Evolutionary conservation across 2,113 vertebrate species (phyloP).

Genomic region (Tachysurus fulvidraco): DNA sequence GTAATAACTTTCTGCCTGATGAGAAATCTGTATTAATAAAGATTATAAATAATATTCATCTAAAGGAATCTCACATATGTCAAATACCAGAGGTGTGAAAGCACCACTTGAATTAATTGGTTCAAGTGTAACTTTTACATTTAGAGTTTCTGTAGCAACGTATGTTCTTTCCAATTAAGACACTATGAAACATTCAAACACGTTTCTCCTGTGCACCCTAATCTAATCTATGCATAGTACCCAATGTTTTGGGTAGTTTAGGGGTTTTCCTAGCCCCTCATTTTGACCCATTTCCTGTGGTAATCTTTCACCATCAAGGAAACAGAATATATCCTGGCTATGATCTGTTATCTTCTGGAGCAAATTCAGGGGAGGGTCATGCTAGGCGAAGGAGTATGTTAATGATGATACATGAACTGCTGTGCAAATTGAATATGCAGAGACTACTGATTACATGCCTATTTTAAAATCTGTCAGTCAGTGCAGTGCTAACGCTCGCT

Average conservation of each 20-base stretch:
- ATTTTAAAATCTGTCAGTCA: slow-evolving; percentile 1
- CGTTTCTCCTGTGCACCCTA: background rate
- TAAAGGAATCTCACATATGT: slow-evolving; percentile 24
- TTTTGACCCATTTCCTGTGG: slow-evolving; percentile 57
- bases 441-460: background rate
- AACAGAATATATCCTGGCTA: slow-evolving; percentile 52
- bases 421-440: slow-evolving; percentile 37
- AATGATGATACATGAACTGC: slow-evolving; percentile 24
- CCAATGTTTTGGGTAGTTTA: slow-evolving; percentile 31
- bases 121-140: slow-evolving; percentile 17
- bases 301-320: slow-evolving; percentile 44
- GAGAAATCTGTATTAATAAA: background rate
- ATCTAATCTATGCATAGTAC: slow-evolving; percentile 11
- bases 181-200: slow-evolving; percentile 14
- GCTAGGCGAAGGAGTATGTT: slow-evolving; percentile 37
- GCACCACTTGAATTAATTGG: slow-evolving; percentile 30
- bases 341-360: slow-evolving; percentile 46
- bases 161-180: slow-evolving; percentile 1
- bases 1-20: background rate
- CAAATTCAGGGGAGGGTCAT: slow-evolving; percentile 11
- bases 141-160: slow-evolving; percentile 21
- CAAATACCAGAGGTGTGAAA: slow-evolving; percentile 24
- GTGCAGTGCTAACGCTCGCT: background rate
- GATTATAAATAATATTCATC: background rate
- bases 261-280: slow-evolving; percentile 47